phyloP scores from a whole-genome alignment of 2,797 vertebrate species.

The Euthynnus affinis region DNA sequence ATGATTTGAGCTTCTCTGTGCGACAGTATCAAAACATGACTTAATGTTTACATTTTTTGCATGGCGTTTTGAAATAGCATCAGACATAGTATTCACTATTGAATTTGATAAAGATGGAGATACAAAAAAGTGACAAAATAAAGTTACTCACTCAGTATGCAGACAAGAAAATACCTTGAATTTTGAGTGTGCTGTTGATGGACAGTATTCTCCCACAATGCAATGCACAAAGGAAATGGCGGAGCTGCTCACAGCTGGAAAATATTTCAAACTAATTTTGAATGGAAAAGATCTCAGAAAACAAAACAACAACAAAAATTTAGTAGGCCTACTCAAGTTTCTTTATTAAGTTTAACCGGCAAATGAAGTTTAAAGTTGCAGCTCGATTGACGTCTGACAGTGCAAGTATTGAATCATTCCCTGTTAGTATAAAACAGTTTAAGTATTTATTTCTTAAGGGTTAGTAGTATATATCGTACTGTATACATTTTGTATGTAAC shows the following conservation, averaged over 20 bases:
- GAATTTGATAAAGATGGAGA: not conserved
- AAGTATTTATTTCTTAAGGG: not conserved
- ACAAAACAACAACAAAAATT: no score
- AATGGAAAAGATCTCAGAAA: slow-evolving; percentile 22
- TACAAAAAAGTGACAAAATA: not conserved
- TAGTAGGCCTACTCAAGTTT: no score
- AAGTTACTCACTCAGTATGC: not conserved
- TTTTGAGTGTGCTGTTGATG: not conserved
- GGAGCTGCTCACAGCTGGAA: slow-evolving; percentile 1
- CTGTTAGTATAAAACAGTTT: not conserved
- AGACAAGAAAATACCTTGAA: no score
- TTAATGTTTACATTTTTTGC: no score
- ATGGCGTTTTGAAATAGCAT: no score
- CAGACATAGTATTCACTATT: not conserved
- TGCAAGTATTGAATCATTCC: not conserved
- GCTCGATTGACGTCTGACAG: not conserved
- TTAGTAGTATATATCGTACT: not conserved
- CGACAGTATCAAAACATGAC: not conserved
- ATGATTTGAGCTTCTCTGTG: not conserved
- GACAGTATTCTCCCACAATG: not conserved
- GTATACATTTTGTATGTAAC: no score
- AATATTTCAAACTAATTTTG: not conserved
- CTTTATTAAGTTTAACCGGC: no score
- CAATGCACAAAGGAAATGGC: slow-evolving; percentile 2
- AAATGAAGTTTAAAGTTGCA: not conserved